phyloP scores from a whole-genome alignment of 2,113 vertebrate species.

The Oncorhynchus keta region DNA sequence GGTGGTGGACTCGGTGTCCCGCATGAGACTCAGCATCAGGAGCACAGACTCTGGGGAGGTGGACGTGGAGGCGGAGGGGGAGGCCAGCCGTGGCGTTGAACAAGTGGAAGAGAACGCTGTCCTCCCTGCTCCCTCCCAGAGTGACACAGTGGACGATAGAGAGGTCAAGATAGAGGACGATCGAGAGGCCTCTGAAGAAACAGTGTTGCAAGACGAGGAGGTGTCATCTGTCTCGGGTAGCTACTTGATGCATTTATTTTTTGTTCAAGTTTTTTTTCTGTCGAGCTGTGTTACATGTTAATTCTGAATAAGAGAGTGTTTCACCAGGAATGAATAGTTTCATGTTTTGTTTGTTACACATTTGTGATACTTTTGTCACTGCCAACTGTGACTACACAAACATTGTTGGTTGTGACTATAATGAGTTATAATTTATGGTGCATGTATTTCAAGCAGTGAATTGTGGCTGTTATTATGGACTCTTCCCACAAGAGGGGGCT shows the following conservation, averaged over 20 bases:
- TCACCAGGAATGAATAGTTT: no score
- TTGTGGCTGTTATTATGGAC: conserved; percentile 13
- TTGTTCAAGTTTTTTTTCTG: no score
- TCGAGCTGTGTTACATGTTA: no score
- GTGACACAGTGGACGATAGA: conserved; percentile 67
- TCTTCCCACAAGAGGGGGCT: conserved; percentile 43
- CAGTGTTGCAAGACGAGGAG: conserved; percentile 50
- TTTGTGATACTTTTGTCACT: no score
- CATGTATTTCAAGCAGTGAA: neutral
- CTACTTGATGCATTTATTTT: no score
- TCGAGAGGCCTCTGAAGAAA: conserved; percentile 50
- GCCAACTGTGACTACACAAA: no score
- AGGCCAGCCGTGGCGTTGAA: conserved; percentile 42
- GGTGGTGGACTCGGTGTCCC: conserved; percentile 87
- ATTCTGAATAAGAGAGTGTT: no score
- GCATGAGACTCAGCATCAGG: conserved; percentile 86
- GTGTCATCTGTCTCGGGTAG: conserved; percentile 63
- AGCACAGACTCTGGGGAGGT: conserved; percentile 79
- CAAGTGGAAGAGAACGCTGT: conserved; percentile 49
- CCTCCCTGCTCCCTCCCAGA: conserved; percentile 27
- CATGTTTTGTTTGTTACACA: no score
- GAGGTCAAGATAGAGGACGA: neutral
- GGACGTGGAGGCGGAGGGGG: conserved; percentile 20
- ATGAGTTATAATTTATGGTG: no score
- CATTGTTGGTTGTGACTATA: no score